Evolutionary conservation across 2,888 invertebrate species (phyloP).

Genomic region (Mesorhabditis sp.): DNA sequence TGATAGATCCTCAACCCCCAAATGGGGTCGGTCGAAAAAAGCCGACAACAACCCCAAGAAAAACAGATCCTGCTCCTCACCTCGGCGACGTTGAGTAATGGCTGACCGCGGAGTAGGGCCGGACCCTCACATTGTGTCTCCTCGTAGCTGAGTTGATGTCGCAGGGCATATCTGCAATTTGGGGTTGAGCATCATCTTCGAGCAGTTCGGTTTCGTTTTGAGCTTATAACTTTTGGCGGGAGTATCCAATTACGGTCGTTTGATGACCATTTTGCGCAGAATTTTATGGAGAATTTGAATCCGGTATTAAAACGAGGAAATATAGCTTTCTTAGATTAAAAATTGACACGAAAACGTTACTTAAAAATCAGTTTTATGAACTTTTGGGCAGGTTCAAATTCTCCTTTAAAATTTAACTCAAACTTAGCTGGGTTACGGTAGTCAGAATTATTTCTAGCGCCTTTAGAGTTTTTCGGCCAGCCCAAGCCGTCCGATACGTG

Average conservation of each 20-base stretch:
- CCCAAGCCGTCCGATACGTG: too few species aligned
- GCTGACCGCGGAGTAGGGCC: conserved; percentile 38
- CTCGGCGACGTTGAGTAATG: conserved; percentile 32
- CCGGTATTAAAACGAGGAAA: not conserved
- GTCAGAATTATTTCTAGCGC: not conserved
- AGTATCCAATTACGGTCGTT: too few species aligned
- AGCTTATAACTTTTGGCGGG: too few species aligned
- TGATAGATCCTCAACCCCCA: not conserved
- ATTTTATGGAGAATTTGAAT: not conserved
- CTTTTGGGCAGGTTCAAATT: too few species aligned
- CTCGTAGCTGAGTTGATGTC: conserved; percentile 43
- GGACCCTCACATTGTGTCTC: conserved; percentile 47
- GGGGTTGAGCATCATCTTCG: too few species aligned
- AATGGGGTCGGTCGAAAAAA: not conserved
- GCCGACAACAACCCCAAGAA: not conserved
- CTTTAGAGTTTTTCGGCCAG: not conserved
- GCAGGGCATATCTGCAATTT: conserved; percentile 31
- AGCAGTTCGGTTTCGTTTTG: too few species aligned
- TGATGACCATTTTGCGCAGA: not conserved
- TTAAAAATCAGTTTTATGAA: too few species aligned
- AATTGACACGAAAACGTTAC: too few species aligned
- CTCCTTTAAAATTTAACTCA: too few species aligned
- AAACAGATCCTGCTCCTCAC: conserved; percentile 14
- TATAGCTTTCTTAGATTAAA: not conserved
- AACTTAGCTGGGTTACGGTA: not conserved